Evolutionary conservation across 2,888 invertebrate genomes (phyloP), one percentile per base, ranked within the genome.

Genomic region (Macrophya alboannulata): DNA sequence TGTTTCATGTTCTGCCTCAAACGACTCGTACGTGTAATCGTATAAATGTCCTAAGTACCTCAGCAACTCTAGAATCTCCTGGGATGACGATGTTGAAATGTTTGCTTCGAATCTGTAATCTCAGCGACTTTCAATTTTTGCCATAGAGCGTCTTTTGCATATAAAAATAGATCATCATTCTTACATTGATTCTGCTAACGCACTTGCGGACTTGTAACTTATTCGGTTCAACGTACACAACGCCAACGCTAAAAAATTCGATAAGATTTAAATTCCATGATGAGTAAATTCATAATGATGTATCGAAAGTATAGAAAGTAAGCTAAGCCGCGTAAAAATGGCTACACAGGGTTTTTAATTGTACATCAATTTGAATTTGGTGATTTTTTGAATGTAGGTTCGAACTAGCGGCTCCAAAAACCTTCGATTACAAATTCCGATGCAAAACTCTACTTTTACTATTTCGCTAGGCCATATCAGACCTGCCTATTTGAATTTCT

Each of bases 1-100:
- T 31, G 85, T 74, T 4, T 83, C 37, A 31, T 87, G 76, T 43
- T 48, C 21, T 2, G 43, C 31, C 4, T 59, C 12, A 4, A 84
- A 31, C 10, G 43, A 31, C 5, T 74, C 25, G 15, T 87, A 84
- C 0, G 85, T 43, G 5, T 89, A 87, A 15, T 87, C 81, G 85
- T 91, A 90, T 9, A 90, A 85, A 71, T 86, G 72, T 4, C 91
- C 91, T 2, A 92, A 74, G 9, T 88, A 79, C 40, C 76, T 59
- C 12, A 90, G 1, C 76, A 89, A 84, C 0, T 45, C 0, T 1
- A 88, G 17, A 12, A 91, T 88, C n/a, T 90, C 86, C 0, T 86
- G 62, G 5, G 85, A 9, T 4, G 86, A 31, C 51, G 86, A 51
- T 15, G 87, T 76, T 9, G 90, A 87, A n/a, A 89, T 77, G 9